A percentile compares a stretch with the other conserved stretches of the same genome.
phyloP scores from a whole-genome alignment of 2,113 vertebrate species.

The Dolichallabes microphthalmus region DNA sequence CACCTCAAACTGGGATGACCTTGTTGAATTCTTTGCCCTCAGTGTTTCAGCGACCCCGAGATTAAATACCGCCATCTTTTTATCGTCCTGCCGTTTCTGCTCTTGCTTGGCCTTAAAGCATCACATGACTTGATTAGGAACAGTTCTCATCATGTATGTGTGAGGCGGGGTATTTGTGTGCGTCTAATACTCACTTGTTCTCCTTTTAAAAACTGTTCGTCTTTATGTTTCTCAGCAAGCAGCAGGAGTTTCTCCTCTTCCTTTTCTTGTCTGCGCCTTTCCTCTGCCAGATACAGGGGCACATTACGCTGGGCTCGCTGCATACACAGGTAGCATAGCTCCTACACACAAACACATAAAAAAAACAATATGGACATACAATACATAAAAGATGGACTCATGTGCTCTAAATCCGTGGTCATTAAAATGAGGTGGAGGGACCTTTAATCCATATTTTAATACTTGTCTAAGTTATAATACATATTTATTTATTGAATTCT shows the following conservation, averaged over 20 bases:
- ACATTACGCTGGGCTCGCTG: conserved; percentile 74
- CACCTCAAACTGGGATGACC: conserved; percentile 62
- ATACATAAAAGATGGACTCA: neutral
- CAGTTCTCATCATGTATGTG: neutral
- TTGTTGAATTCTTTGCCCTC: conserved; percentile 60
- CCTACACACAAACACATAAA: conserved; percentile 61
- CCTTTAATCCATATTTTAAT: neutral
- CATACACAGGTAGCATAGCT: conserved; percentile 82
- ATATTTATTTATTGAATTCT: neutral
- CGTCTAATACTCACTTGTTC: conserved; percentile 62
- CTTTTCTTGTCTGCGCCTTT: conserved; percentile 65
- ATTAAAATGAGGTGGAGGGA: neutral
- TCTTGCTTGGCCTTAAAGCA: conserved; percentile 60
- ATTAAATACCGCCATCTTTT: conserved; percentile 75
- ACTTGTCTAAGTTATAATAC: neutral
- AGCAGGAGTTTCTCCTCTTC: conserved; percentile 68
- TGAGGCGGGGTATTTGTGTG: neutral
- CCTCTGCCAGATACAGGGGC: conserved; percentile 61
- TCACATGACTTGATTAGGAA: neutral
- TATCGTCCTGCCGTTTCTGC: conserved; percentile 61
- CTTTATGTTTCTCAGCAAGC: conserved; percentile 68
- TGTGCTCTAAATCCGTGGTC: neutral
- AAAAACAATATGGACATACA: neutral
- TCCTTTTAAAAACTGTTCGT: conserved; percentile 64
- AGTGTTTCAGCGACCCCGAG: conserved; percentile 66